Conservation (phyloP, 2,797 vertebrate genomes). For the Arctocebus calabarensis region DNA sequence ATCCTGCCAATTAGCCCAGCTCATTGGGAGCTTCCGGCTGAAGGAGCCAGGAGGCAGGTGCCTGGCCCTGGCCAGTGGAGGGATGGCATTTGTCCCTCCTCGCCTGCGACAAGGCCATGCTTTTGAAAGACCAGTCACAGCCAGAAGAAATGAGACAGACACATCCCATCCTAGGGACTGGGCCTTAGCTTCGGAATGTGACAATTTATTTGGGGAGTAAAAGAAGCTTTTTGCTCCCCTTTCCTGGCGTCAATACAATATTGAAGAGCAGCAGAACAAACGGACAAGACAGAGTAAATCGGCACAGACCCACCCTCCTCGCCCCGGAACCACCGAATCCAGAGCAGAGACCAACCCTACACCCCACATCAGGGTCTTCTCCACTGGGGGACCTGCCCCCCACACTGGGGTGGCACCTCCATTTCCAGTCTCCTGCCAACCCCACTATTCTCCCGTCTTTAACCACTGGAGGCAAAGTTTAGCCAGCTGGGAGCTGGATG, state of each 20-base stretch:
- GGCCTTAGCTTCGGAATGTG: constrained; percentile 87
- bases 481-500: constrained; percentile 90
- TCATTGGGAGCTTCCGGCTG: accelerated
- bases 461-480: constrained; percentile 86
- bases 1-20: not conserved
- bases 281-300: constrained; percentile 88
- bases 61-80: not conserved
- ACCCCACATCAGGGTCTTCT: constrained; percentile 76
- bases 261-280: constrained; percentile 91
- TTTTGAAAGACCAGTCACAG: not conserved
- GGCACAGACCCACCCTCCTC: constrained; percentile 86
- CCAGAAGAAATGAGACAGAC: constrained; percentile 49
- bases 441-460: constrained; percentile 64
- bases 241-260: constrained; percentile 91
- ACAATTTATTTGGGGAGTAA: constrained; percentile 90
- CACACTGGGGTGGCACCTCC: accelerated
- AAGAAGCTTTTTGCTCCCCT: constrained; percentile 83
- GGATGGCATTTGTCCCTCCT: not conserved
- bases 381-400: not conserved
- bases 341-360: constrained; percentile 42
- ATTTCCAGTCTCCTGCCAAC: constrained; percentile 47
- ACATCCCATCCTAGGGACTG: not conserved
- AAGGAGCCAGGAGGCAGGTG: too few relatives aligned
- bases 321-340: constrained; percentile 78
- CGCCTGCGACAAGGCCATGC: accelerated